Conservation (phyloP, 2,888 invertebrate species). For the Helicoverpa assulta region DNA sequence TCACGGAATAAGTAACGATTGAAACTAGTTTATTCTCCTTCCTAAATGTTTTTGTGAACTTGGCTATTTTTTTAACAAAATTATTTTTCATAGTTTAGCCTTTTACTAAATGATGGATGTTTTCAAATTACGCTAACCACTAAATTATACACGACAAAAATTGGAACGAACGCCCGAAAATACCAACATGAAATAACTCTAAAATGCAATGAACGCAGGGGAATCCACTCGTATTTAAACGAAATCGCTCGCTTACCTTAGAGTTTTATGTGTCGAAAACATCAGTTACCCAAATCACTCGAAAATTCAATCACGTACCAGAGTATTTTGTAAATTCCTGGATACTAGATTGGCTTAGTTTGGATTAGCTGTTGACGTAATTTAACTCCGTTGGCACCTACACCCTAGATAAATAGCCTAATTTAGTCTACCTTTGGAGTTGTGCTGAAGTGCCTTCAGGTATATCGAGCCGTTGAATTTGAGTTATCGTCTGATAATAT, state of each 20-base stretch:
- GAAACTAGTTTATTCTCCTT: too few species aligned
- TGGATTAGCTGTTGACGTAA: constrained; percentile 50
- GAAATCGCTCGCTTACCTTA: constrained; percentile 17
- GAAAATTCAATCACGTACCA: constrained; percentile 64
- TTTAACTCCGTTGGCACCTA: constrained; percentile 50
- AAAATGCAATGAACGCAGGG: neutral
- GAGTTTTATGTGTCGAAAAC: constrained; percentile 45
- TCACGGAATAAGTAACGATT: too few species aligned
- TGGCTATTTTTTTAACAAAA: too few species aligned
- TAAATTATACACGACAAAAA: too few species aligned
- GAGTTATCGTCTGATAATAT: constrained; percentile 36
- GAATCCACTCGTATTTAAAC: neutral
- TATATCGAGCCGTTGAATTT: constrained; percentile 37
- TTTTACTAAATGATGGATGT: too few species aligned
- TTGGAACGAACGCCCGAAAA: too few species aligned
- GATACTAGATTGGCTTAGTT: constrained; percentile 62
- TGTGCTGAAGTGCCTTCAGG: constrained; percentile 20
- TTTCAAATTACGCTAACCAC: too few species aligned
- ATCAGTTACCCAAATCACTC: constrained; percentile 47
- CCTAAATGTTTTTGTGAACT: too few species aligned
- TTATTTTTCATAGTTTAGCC: too few species aligned
- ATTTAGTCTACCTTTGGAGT: constrained; percentile 41
- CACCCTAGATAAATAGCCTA: constrained; percentile 60
- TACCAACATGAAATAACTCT: neutral
- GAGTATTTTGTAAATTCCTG: constrained; percentile 60